A percentile compares a stretch with the other conserved stretches of the same genome.
phyloP scores from a whole-genome alignment of 92 coral and sea anemone species.

The Plumapathes pennacea region DNA sequence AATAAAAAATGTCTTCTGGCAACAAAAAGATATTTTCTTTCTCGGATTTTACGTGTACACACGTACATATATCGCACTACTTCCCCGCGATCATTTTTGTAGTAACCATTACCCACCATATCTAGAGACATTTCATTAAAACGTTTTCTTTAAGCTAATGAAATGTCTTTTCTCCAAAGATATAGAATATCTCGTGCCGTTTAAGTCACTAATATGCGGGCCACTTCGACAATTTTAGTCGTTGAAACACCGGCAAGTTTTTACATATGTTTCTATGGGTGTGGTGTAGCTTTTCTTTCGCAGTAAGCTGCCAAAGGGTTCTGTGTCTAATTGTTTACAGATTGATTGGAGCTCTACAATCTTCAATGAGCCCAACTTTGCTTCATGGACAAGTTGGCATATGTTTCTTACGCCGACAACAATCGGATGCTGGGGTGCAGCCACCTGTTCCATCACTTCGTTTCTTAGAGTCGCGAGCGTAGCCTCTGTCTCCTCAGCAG shows the following conservation, averaged over 20 bases:
- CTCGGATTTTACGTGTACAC: too few species aligned
- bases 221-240: not conserved
- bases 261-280: not conserved
- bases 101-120: too few species aligned
- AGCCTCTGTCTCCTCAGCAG: slow-evolving; percentile 10
- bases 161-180: too few species aligned
- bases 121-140: too few species aligned
- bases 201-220: not conserved
- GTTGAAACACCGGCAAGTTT: not conserved
- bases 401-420: slow-evolving; percentile 17
- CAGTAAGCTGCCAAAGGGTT: slow-evolving; percentile 12
- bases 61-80: too few species aligned
- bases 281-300: slow-evolving; percentile 7
- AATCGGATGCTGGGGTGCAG: slow-evolving; percentile 9
- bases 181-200: too few species aligned
- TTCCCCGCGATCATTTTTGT: too few species aligned
- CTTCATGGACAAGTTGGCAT: slow-evolving; percentile 4
- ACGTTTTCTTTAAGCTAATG: too few species aligned
- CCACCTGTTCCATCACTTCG: slow-evolving; percentile 5
- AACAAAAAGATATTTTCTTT: too few species aligned
- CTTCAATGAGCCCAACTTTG: slow-evolving; percentile 12
- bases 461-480: slow-evolving; percentile 8
- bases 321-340: slow-evolving; percentile 7
- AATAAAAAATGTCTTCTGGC: too few species aligned
- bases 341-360: slow-evolving; percentile 8